Conservation (phyloP, 1,140 invertebrate genomes). For the Lanistes nyassanus region DNA sequence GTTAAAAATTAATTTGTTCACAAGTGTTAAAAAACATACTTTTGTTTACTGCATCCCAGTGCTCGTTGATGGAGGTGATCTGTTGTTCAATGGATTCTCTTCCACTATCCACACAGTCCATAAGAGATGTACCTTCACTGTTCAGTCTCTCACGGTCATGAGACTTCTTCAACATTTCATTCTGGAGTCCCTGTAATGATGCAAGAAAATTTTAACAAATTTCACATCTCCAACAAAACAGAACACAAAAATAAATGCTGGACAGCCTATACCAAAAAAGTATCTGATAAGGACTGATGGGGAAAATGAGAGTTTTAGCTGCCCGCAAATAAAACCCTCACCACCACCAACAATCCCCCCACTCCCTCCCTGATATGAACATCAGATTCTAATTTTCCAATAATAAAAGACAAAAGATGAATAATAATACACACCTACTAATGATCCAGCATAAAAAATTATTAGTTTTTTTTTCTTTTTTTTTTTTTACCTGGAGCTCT, state of each 20-base stretch:
- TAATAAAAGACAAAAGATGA: too few species aligned
- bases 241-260: too few species aligned
- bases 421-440: background rate
- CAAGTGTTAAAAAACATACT: conserved; percentile 59
- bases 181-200: conserved; percentile 77
- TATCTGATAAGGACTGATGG: too few species aligned
- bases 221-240: too few species aligned
- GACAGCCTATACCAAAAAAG: too few species aligned
- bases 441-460: background rate
- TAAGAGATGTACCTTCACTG: conserved; percentile 83
- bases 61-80: conserved; percentile 80
- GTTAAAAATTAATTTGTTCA: background rate
- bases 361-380: too few species aligned
- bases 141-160: conserved; percentile 91
- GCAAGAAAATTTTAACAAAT: too few species aligned
- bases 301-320: too few species aligned
- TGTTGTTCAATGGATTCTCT: conserved; percentile 88
- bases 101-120: conserved; percentile 85
- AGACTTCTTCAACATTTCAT: conserved; percentile 89
- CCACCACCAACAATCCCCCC: too few species aligned
- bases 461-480: background rate
- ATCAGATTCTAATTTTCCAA: too few species aligned
- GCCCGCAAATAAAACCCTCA: too few species aligned
- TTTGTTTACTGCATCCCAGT: conserved; percentile 89
- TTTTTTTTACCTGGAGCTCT: conserved; percentile 77